Base-by-base conservation (phyloP, 2,888 invertebrate species). In the Xylota segnis region DNA sequence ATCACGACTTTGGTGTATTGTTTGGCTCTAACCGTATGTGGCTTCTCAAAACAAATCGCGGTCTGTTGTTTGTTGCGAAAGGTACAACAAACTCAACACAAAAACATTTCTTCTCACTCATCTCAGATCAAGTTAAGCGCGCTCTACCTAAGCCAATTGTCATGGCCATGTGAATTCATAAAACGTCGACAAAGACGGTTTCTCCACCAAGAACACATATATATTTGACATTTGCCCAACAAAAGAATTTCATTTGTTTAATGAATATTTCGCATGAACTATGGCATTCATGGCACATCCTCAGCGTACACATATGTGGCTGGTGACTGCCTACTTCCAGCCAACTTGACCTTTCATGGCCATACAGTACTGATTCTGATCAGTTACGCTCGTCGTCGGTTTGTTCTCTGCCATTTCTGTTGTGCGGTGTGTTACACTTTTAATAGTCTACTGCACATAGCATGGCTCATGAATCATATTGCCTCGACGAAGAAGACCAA, bases 1-100 rank as follows among this genome's bases (percentile, higher is more conserved):
- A 86, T 86, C 86, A 86, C 86, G 86, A 86, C 86, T 86, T 86
- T 82, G 76, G 50, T 86, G 86, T 86, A 82, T 72, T 68, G 76
- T 79, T 23, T 76, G 75, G 54, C 37, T 75, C 10, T 27, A 66
- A 47, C 86, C 86, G 77, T 77, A 72, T 86, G 82, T 82, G 84
- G 71, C 61, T 66, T 81, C 58, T 52, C 47, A 43, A 83, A 61
- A 61, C 74, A 79, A 79, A 75, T 83, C 78, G 58, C 58, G 32
- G 29, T 47, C 37, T 56, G 9, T 50, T 50, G 27, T 58, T 0
- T 45, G 16, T 45, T 18, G 32, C 5, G 7, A 40, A 23, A 37
- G 32, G 14, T 10, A 52, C 61, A 71, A 47, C 32, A 54, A 45
- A 43, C 5, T 27, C 47, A 16, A 75, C 3, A 34, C 7, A 34